Base-by-base conservation (phyloP, 2,113 vertebrate species). In the Nothoprocta perdicaria region DNA sequence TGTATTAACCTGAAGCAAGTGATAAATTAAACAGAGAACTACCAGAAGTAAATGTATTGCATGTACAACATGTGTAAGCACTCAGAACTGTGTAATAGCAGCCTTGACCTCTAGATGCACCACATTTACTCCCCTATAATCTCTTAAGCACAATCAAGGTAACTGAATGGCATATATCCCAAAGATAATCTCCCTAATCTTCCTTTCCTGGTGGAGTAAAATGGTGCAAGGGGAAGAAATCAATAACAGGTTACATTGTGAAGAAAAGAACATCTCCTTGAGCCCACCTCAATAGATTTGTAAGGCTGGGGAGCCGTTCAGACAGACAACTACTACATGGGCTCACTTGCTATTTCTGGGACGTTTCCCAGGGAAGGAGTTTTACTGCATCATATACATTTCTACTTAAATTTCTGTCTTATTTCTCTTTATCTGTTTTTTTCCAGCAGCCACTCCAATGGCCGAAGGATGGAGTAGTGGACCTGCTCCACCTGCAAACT, bases 171-270 rank as follows among this genome's bases (percentile, higher is more conserved):
- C 83, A 90, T 48, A 69, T 58, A 84, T 88, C 77, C 50, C 81
- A 61, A 3, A 95, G 83, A 90, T 88, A 95, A 95, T 93, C 92
- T 83, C 62, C 35, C 58, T 90, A 94, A 94, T 94, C 89, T 89
- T 79, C 87, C 46, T 75, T 80, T 79, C 73, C 68, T 45, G 65
- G 33, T 57, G 0, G 0, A 78, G 57, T 65, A 77, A 87, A 95
- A 84, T 1, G 15, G 50, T 83, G 55, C 73, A 80, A 43, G n/a
- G 76, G 80, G 41, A 89, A 89, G 46, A 87, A 92, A 92, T 95
- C 91, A 88, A 83, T 94, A 92, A 57, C 9, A 38, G 81, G 62
- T 57, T 84, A 73, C 46, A 68, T 29, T 35, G 22, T 5, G 33
- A 92, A 83, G n/a, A 91, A 92, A 76, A 85, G 65, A 91, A 67